phyloP scores from a whole-genome alignment of 2,888 invertebrate genomes.

The Drosophila nigricruria region DNA sequence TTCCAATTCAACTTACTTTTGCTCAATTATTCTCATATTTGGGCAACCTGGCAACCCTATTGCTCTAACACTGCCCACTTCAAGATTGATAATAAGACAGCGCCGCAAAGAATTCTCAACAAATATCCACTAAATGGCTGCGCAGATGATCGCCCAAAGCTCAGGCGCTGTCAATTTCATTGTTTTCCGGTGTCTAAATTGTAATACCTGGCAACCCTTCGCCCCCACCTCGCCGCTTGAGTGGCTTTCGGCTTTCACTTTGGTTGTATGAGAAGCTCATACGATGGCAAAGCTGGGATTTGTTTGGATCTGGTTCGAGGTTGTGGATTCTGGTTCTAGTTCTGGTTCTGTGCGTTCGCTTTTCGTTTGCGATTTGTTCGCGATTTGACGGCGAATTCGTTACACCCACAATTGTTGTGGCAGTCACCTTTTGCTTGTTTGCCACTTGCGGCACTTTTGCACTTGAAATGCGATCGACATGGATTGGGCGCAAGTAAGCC shows the following conservation, averaged over 20 bases:
- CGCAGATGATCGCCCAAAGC: slow-evolving; percentile 78
- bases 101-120: slow-evolving; percentile 58
- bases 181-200: slow-evolving; percentile 85
- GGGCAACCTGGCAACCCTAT: slow-evolving; percentile 30
- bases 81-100: slow-evolving; percentile 61
- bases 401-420: slow-evolving; percentile 84
- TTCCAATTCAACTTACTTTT: too few species aligned
- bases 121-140: slow-evolving; percentile 68
- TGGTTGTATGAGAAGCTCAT: slow-evolving; percentile 65
- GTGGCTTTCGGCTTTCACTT: slow-evolving; percentile 58
- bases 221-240: neutral
- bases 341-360: slow-evolving; percentile 46
- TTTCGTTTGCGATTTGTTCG: slow-evolving; percentile 57
- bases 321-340: slow-evolving; percentile 4
- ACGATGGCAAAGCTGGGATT: slow-evolving; percentile 42
- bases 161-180: slow-evolving; percentile 83
- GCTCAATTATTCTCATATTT: neutral
- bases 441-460: slow-evolving; percentile 82
- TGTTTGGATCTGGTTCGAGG: neutral
- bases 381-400: slow-evolving; percentile 69
- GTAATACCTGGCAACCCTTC: slow-evolving; percentile 66
- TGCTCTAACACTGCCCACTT: slow-evolving; percentile 18
- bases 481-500: slow-evolving; percentile 50
- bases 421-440: slow-evolving; percentile 53
- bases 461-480: slow-evolving; percentile 79